phyloP scores from a whole-genome alignment of 2,797 vertebrate species.

The Pantherophis vulpinus region DNA sequence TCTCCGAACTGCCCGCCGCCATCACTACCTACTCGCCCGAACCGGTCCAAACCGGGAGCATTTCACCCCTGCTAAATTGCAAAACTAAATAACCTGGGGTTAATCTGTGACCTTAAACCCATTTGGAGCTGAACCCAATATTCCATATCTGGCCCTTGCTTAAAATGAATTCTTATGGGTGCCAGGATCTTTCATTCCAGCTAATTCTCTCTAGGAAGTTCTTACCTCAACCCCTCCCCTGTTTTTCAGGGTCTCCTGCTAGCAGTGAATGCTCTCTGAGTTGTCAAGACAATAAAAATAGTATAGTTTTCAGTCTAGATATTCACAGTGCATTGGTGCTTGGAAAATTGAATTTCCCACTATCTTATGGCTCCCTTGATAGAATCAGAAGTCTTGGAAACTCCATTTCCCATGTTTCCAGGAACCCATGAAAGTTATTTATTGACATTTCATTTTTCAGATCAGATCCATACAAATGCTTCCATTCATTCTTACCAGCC shows the following conservation, averaged over 20 bases:
- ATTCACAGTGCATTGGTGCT: not conserved
- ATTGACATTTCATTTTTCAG: not conserved
- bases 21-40: too few relatives aligned
- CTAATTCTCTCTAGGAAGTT: not conserved
- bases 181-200: not conserved
- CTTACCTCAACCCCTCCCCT: not conserved
- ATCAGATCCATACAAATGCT: not conserved
- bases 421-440: not conserved
- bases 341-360: not conserved
- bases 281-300: not conserved
- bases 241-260: not conserved
- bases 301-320: not conserved
- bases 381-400: not conserved
- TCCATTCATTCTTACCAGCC: not conserved
- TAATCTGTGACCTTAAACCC: not conserved
- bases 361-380: not conserved
- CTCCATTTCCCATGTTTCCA: not conserved
- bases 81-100: not conserved
- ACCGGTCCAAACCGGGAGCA: too few relatives aligned
- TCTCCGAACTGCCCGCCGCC: too few relatives aligned
- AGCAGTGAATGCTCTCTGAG: not conserved
- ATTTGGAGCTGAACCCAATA: not conserved
- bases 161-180: not conserved
- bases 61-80: not conserved
- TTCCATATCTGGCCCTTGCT: not conserved